A percentile compares a stretch with the other conserved stretches of the same genome.
These are phyloP conservation scores for Ephydatia muelleri DNA, from an alignment of 37 sponge, comb jelly and placozoan genomes.

Conservation along the genomic window DNA sequence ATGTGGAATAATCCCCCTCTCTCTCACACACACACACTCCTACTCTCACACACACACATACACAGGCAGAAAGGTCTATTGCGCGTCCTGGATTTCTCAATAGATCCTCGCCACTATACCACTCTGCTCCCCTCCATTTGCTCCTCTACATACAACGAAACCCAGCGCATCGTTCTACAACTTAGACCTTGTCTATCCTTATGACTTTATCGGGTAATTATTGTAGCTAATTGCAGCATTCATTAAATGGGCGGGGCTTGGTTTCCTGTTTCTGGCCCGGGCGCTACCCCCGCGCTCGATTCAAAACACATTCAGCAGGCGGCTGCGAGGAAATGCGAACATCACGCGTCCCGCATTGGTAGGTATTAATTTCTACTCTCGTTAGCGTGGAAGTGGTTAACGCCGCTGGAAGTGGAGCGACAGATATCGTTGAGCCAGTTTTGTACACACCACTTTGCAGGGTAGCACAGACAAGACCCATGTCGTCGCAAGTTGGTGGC, in stretches of 20 bases:
- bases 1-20: not conserved
- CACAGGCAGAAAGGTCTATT: conserved; percentile 57
- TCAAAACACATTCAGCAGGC: not conserved
- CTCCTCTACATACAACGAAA: conserved; percentile 75
- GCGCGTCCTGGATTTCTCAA: conserved; percentile 71
- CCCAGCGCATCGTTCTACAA: conserved; percentile 63
- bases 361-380: not conserved
- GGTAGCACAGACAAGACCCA: not conserved
- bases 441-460: not conserved
- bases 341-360: not conserved
- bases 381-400: not conserved
- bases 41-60: not conserved
- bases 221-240: conserved; percentile 4
- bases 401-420: not conserved
- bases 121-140: conserved; percentile 68
- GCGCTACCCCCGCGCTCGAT: not conserved
- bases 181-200: conserved; percentile 65
- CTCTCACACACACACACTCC: not conserved
- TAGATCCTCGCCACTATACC: conserved; percentile 60
- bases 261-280: not conserved
- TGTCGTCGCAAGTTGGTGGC: not conserved
- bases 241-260: not conserved
- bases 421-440: not conserved
- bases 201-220: conserved; percentile 47
- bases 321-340: not conserved